Percentiles rank a stretch among this genome's conserved stretches.
Conservation (phyloP, 2,888 invertebrate genomes). For the Epistrophe grossulariae region DNA sequence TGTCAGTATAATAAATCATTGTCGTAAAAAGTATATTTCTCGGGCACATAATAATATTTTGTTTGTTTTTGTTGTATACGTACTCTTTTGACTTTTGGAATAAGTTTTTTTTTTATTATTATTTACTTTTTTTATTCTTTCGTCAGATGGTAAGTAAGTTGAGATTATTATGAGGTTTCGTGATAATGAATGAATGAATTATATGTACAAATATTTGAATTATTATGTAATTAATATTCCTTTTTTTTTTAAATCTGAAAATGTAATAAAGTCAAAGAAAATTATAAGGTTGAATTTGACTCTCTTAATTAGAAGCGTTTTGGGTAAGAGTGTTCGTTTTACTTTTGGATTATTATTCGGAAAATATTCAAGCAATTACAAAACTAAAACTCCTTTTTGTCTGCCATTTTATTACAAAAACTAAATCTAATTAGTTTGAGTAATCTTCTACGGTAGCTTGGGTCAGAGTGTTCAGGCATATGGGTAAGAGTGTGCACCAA, state of each 20-base stretch:
- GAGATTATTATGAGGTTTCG: constrained; percentile 54
- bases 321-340: too few species aligned
- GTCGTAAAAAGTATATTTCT: constrained; percentile 64
- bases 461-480: too few species aligned
- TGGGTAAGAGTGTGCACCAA: too few species aligned
- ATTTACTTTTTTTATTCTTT: constrained; percentile 24
- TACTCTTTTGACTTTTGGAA: background rate
- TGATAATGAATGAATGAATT: constrained; percentile 2
- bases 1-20: constrained; percentile 70
- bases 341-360: too few species aligned
- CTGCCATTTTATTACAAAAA: too few species aligned
- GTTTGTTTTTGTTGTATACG: background rate
- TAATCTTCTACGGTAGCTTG: too few species aligned
- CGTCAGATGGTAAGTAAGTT: constrained; percentile 39
- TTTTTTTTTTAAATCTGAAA: background rate
- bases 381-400: too few species aligned
- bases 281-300: too few species aligned
- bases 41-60: constrained; percentile 23
- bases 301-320: too few species aligned
- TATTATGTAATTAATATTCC: background rate
- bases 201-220: background rate
- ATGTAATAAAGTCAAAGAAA: background rate
- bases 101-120: constrained; percentile 18
- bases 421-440: too few species aligned
- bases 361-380: too few species aligned